These are phyloP conservation scores for Sphinx pinastri DNA, from an alignment of 2,888 invertebrate genomes.

Conservation along the genomic window DNA sequence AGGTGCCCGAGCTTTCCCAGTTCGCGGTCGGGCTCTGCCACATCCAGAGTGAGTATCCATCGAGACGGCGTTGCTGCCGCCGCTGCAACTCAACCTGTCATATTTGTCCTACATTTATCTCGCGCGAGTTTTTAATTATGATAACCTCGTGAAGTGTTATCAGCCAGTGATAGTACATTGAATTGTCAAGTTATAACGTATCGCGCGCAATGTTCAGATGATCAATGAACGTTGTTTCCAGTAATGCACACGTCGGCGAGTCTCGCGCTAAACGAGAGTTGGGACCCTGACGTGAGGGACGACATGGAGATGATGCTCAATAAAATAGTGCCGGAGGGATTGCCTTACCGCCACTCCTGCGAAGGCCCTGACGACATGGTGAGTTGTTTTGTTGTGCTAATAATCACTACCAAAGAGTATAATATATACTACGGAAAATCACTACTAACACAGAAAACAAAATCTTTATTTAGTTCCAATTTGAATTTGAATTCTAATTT, in stretches of 20 bases:
- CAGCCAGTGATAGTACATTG: constrained; percentile 17
- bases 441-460: constrained; percentile 3
- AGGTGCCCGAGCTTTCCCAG: constrained; percentile 96
- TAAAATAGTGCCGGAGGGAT: constrained; percentile 98
- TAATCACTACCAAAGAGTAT: too few species aligned
- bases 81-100: constrained; percentile 71
- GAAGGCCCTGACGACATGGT: constrained; percentile 99
- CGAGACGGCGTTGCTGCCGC: constrained; percentile 66
- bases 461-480: neutral
- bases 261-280: constrained; percentile 98
- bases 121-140: constrained; percentile 47
- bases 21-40: constrained; percentile 98
- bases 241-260: constrained; percentile 99
- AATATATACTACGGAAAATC: too few species aligned
- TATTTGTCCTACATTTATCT: constrained; percentile 58
- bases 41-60: constrained; percentile 94
- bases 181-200: neutral
- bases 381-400: constrained; percentile 45
- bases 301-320: constrained; percentile 99
- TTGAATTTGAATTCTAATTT: constrained; percentile 2
- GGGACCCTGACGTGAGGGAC: constrained; percentile 98
- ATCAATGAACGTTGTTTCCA: constrained; percentile 82
- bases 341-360: constrained; percentile 97
- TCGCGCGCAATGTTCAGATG: constrained; percentile 50
- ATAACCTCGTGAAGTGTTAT: constrained; percentile 42